These are phyloP conservation scores for Vanessa tameamea DNA, from an alignment of 1,140 invertebrate genomes.

Conservation along the genomic window DNA sequence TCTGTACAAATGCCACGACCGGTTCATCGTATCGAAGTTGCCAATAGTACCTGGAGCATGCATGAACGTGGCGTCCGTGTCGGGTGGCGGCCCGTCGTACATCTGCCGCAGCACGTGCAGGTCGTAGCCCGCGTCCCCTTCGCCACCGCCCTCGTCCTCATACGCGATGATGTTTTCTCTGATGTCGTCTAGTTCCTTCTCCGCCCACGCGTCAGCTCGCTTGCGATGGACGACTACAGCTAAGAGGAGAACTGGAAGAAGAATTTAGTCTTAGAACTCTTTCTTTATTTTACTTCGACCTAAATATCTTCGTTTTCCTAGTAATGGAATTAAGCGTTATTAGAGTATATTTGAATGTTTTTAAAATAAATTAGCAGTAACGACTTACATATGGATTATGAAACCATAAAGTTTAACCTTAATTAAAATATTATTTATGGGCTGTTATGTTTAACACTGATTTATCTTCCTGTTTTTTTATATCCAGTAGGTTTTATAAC, in stretches of 20 bases:
- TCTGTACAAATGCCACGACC: too few species aligned
- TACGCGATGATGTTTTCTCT: constrained; percentile 98
- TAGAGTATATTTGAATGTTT: too few species aligned
- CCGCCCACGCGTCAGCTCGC: constrained; percentile 91
- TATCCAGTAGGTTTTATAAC: too few species aligned
- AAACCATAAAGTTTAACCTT: too few species aligned
- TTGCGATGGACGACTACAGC: constrained; percentile 93
- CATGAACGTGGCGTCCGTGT: constrained; percentile 69
- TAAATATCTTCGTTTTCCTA: too few species aligned
- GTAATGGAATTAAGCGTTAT: too few species aligned
- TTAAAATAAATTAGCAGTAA: too few species aligned
- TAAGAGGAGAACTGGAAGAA: constrained; percentile 87
- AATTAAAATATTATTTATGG: too few species aligned
- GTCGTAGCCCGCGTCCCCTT: constrained; percentile 97
- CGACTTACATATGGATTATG: too few species aligned
- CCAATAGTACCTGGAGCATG: constrained; percentile 65
- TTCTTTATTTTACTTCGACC: neutral
- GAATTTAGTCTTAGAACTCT: neutral
- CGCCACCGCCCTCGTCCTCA: constrained; percentile 97
- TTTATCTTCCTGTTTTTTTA: too few species aligned
- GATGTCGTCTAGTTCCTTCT: constrained; percentile 97
- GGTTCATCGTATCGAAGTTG: too few species aligned
- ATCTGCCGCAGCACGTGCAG: constrained; percentile 91
- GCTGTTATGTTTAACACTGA: too few species aligned
- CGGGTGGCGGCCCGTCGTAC: constrained; percentile 83